Evolutionary conservation across 2,888 invertebrate species (phyloP).

Genomic region (Agapostemon virescens): DNA sequence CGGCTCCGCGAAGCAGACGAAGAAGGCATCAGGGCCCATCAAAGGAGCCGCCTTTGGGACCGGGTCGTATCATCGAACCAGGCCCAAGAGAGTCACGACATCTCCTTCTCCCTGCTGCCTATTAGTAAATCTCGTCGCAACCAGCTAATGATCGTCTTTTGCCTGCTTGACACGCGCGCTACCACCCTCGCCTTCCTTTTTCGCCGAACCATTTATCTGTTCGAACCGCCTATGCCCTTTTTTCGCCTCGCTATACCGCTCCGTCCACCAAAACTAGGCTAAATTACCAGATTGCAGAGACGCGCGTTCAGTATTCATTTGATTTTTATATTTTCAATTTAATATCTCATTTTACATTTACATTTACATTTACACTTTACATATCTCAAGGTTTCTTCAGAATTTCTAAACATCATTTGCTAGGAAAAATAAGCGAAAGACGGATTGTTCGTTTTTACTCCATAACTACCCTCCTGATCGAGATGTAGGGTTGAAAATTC

Average conservation of each 20-base stretch:
- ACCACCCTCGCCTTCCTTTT: conserved; percentile 31
- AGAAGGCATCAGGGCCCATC: conserved; percentile 69
- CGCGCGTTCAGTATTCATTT: too few relatives aligned
- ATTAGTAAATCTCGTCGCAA: conserved; percentile 76
- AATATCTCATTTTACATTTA: too few relatives aligned
- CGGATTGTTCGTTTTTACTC: too few relatives aligned
- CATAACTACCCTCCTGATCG: too few relatives aligned
- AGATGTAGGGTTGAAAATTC: too few relatives aligned
- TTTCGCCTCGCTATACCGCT: background rate
- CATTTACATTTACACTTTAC: too few relatives aligned
- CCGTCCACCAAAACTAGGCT: background rate
- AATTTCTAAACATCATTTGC: too few relatives aligned
- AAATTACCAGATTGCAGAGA: too few relatives aligned
- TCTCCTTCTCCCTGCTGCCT: conserved; percentile 76
- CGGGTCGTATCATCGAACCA: conserved; percentile 73
- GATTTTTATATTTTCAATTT: too few relatives aligned
- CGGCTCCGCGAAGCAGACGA: conserved; percentile 68
- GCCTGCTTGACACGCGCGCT: conserved; percentile 50
- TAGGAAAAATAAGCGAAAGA: too few relatives aligned
- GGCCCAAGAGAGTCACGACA: conserved; percentile 68
- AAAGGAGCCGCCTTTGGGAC: conserved; percentile 74
- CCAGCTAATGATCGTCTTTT: conserved; percentile 75
- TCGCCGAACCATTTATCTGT: conserved; percentile 15
- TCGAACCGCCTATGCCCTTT: conserved; percentile 5
- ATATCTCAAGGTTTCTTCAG: too few relatives aligned